Evolutionary conservation across 2,888 invertebrate genomes (phyloP), one percentile per base, ranked within the genome.

Genomic region (Aspidiotus rigidus): DNA sequence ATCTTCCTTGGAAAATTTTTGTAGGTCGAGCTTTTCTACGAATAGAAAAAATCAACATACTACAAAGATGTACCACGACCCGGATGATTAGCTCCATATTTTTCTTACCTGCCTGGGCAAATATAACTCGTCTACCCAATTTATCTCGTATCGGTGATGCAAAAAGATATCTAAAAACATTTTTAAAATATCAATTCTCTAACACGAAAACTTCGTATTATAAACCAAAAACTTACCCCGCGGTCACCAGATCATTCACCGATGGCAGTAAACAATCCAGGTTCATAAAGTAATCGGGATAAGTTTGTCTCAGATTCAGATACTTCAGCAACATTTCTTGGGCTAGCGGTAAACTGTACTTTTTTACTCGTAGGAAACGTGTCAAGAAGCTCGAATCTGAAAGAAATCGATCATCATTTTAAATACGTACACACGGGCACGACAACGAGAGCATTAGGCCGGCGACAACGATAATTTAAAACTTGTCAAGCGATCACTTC

Each of bases 241-340:
- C 78, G 71, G 86, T 82, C 62, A 89, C 82, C 60, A 91, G 80
- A 72, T 89, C 86, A 74, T 83, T 79, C 81, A 91, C 86, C 72
- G 83, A 81, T 0, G 88, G 85, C 72, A 88, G 83, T 62, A 82
- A 81, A 74, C 85, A 83, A 78, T 90, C 88, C 73, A 90, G 81
- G 74, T 86, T 84, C 78, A 88, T 89, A 69, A 86, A 85, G 59
- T 87, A 86, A 70, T 86, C 75, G 1, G 79, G 86, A 79, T 88
- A 87, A 10, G 87, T 87, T 77, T 88, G 87, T 40, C 90, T 82
- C 69, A 90, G 81, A 15, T 88, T 81, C 57, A 91, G 80, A 77
- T 91, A 91, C 40, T 90, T 82, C 77, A 90, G 87, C 66, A 89
- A 81, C 28, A 87, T 86, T 75, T 88, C 87, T 76, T 89, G 86